Conservation (phyloP, 2,797 vertebrate genomes). For the Cryptoblepharus egeriae region DNA sequence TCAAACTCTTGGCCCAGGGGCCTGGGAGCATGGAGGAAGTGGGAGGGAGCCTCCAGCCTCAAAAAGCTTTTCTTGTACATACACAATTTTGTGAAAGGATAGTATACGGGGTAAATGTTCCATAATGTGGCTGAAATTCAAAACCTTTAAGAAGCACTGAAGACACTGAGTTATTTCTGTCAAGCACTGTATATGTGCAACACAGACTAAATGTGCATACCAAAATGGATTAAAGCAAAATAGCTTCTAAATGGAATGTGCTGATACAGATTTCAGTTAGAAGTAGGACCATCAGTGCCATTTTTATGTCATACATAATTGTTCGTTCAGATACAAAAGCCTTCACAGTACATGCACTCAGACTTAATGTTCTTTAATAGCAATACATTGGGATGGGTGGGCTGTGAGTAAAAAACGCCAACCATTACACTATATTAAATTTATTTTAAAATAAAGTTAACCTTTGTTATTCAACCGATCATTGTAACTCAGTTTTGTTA, state of each 20-base stretch:
- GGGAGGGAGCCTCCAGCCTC: background rate
- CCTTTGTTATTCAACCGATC: background rate
- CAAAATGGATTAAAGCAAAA: constrained; percentile 8
- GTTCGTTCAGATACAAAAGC: background rate
- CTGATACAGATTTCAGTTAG: constrained; percentile 25
- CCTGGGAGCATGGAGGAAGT: too few relatives aligned
- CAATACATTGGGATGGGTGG: background rate
- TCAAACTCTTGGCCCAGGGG: too few relatives aligned
- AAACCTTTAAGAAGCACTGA: constrained; percentile 9
- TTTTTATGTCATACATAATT: background rate
- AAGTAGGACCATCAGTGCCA: background rate
- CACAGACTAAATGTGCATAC: too few relatives aligned
- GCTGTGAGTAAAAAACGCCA: background rate
- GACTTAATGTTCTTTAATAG: background rate
- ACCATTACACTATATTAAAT: background rate
- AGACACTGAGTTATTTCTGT: too few relatives aligned
- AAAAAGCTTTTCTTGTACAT: too few relatives aligned
- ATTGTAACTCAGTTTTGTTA: background rate
- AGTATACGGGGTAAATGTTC: background rate
- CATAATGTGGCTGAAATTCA: background rate
- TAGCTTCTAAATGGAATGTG: constrained; percentile 19
- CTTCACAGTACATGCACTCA: too few relatives aligned
- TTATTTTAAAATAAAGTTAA: background rate
- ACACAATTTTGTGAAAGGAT: background rate
- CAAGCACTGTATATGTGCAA: too few relatives aligned